phyloP scores from a whole-genome alignment of 2,797 vertebrate genomes.

The Centropyge bicolor region DNA sequence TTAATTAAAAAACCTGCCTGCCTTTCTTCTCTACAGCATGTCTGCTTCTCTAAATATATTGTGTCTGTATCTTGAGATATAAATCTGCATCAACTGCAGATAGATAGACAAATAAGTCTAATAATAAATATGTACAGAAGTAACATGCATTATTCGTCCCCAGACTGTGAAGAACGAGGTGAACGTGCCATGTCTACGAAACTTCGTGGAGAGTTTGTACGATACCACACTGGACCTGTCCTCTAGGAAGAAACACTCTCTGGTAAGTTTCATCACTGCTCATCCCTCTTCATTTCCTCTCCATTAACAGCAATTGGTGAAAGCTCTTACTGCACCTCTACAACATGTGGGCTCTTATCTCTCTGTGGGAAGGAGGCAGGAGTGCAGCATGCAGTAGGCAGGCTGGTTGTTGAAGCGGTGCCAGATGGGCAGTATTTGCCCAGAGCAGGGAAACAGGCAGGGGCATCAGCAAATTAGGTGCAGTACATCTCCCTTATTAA shows the following conservation, averaged over 20 bases:
- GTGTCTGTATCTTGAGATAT: not conserved
- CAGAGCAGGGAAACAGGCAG: constrained; percentile 39
- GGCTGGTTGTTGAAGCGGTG: constrained; percentile 43
- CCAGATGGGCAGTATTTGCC: constrained; percentile 55
- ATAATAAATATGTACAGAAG: not conserved
- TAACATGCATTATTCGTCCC: not conserved
- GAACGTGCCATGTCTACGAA: constrained; percentile 97
- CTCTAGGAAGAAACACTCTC: constrained; percentile 97
- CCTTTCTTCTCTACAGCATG: not conserved
- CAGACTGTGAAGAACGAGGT: constrained; percentile 99
- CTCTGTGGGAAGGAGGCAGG: constrained; percentile 42
- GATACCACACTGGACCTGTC: constrained; percentile 98
- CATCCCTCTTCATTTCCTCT: constrained; percentile 62
- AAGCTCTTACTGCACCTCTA: constrained; percentile 66
- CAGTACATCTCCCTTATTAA: constrained; percentile 40
- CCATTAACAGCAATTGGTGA: constrained; percentile 62
- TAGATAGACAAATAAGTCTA: not conserved
- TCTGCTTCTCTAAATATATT: not conserved
- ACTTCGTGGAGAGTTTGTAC: constrained; percentile 98
- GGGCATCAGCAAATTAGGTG: constrained; percentile 45
- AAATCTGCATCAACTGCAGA: not conserved
- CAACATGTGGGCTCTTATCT: constrained; percentile 65
- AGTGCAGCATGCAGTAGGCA: constrained; percentile 27
- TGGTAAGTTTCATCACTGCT: constrained; percentile 87
- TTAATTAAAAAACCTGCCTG: not conserved